These are phyloP conservation scores for Andinoacara biseriatus DNA, from an alignment of 2,113 vertebrate genomes.

Conservation along the genomic window DNA sequence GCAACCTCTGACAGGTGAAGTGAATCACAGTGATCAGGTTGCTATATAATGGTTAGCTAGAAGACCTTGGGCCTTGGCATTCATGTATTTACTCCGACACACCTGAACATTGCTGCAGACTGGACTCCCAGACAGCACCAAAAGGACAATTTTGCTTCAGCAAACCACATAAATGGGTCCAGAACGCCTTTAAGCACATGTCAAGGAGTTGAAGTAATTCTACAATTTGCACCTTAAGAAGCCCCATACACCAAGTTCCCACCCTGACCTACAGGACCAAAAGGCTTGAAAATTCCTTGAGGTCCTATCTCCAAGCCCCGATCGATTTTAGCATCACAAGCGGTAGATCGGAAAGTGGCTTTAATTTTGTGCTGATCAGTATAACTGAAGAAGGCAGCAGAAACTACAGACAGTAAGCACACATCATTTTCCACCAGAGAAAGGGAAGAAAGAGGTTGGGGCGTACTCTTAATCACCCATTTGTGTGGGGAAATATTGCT, in stretches of 20 bases:
- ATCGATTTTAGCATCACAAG: not conserved
- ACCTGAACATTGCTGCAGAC: no score
- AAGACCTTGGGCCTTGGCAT: no score
- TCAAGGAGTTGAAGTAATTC: not conserved
- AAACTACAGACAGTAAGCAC: slow-evolving; percentile 39
- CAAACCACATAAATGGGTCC: no score
- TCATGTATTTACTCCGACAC: no score
- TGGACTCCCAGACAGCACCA: no score
- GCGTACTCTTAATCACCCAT: slow-evolving; percentile 47
- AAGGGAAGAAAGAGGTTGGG: slow-evolving; percentile 4
- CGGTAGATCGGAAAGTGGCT: not conserved
- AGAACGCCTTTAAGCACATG: not conserved
- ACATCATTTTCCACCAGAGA: slow-evolving; percentile 44
- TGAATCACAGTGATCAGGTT: not conserved
- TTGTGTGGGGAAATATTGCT: slow-evolving; percentile 20
- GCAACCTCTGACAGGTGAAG: not conserved
- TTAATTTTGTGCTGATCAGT: not conserved
- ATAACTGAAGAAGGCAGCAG: slow-evolving; percentile 24
- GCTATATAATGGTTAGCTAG: no score
- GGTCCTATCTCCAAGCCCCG: not conserved
- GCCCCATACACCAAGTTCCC: not conserved
- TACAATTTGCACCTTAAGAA: not conserved
- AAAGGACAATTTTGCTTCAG: no score
- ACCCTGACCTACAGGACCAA: not conserved
- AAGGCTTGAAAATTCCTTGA: not conserved